Conservation (phyloP, 2,888 invertebrate species). For the Eilema depressum region DNA sequence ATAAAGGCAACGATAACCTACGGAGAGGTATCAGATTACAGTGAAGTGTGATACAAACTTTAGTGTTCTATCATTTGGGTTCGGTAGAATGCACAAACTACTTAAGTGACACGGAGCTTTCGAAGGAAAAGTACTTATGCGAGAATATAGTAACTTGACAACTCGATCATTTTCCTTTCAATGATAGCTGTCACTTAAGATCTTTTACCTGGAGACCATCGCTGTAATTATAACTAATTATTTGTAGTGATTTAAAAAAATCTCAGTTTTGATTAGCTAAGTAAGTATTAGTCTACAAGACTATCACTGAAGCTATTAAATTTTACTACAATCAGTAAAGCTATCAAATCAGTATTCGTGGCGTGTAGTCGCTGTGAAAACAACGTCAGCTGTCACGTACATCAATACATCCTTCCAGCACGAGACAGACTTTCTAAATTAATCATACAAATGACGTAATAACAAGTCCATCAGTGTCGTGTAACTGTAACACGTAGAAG, state of each 20-base stretch:
- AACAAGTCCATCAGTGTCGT: slow-evolving; percentile 66
- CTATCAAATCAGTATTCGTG: slow-evolving; percentile 33
- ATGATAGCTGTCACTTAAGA: background rate
- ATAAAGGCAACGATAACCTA: slow-evolving; percentile 48
- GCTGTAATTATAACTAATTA: too few relatives aligned
- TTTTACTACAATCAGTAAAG: background rate
- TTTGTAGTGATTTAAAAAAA: too few relatives aligned
- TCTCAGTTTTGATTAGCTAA: background rate
- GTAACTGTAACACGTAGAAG: slow-evolving; percentile 57
- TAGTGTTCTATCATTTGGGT: background rate
- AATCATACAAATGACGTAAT: slow-evolving; percentile 71
- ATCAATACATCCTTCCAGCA: slow-evolving; percentile 27
- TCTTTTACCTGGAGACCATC: background rate
- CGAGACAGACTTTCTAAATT: slow-evolving; percentile 55
- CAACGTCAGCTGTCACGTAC: slow-evolving; percentile 29
- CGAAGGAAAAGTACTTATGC: background rate
- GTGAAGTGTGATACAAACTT: background rate
- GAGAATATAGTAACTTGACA: background rate
- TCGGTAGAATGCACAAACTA: background rate
- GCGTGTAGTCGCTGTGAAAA: slow-evolving; percentile 43
- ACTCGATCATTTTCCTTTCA: background rate
- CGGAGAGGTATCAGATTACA: background rate
- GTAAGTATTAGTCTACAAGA: background rate
- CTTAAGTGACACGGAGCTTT: background rate
- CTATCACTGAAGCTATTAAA: background rate